phyloP scores from a whole-genome alignment of 2,888 invertebrate species.

The Drosophila rubida region DNA sequence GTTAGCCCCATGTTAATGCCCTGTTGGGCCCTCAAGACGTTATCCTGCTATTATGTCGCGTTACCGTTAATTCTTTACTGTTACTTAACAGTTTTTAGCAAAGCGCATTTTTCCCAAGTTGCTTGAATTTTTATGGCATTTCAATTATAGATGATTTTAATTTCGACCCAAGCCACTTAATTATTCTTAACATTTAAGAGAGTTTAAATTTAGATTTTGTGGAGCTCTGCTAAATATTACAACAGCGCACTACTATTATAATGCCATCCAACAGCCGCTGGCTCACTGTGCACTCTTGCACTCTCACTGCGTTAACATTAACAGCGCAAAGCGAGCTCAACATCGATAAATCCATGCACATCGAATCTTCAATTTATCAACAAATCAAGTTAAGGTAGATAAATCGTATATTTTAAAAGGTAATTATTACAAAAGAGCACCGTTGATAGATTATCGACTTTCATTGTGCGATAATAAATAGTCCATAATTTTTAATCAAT shows the following conservation, averaged over 20 bases:
- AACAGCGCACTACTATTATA: no score
- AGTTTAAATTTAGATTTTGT: neutral
- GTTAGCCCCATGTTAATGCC: conserved; percentile 16
- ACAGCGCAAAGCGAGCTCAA: neutral
- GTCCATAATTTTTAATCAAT: neutral
- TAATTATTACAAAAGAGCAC: no score
- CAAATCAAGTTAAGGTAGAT: no score
- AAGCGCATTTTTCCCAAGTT: no score
- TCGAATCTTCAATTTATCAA: no score
- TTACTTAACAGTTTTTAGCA: neutral
- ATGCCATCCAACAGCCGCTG: neutral
- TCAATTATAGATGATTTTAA: neutral
- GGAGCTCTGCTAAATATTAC: neutral
- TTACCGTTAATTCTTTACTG: conserved; percentile 1
- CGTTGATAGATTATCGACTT: no score
- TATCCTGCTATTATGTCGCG: neutral
- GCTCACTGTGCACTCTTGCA: no score
- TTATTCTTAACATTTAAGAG: neutral
- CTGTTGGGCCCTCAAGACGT: conserved; percentile 21
- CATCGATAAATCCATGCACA: neutral
- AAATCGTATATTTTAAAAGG: no score
- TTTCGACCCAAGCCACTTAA: neutral
- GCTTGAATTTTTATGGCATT: no score
- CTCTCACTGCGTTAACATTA: neutral
- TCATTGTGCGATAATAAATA: neutral